Percentiles rank a stretch among this genome's conserved stretches.
These are phyloP conservation scores for Rhynchophorus ferrugineus DNA, from an alignment of 1,140 invertebrate species.

Conservation along the genomic window DNA sequence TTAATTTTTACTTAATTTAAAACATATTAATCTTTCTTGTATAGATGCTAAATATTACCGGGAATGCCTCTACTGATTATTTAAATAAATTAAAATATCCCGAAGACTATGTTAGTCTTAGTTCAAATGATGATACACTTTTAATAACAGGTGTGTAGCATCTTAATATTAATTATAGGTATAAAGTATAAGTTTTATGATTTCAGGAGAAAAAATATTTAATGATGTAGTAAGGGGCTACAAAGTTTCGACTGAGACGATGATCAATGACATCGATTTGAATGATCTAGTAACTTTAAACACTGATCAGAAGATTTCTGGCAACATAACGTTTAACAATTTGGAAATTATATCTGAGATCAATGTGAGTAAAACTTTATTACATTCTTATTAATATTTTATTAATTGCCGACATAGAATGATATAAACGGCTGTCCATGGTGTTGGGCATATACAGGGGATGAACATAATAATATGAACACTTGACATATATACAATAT, in stretches of 20 bases:
- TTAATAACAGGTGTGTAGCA: constrained; percentile 1
- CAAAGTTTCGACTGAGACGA: constrained; percentile 30
- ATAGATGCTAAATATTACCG: constrained; percentile 37
- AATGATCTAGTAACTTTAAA: constrained; percentile 36
- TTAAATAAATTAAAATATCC: constrained; percentile 46
- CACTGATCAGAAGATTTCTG: constrained; percentile 37
- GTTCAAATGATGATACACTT: constrained; percentile 5
- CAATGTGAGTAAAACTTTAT: constrained; percentile 31
- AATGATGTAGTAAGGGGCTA: constrained; percentile 17
- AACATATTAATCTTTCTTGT: not conserved
- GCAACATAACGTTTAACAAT: constrained; percentile 39
- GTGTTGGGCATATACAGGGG: too few species aligned
- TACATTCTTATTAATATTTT: not conserved
- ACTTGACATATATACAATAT: too few species aligned
- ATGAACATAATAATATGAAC: too few species aligned
- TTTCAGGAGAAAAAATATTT: constrained; percentile 40
- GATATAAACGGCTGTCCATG: too few species aligned
- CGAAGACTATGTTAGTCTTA: constrained; percentile 38
- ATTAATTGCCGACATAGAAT: too few species aligned
- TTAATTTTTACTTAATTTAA: constrained; percentile 13
- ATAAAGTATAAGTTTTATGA: too few species aligned
- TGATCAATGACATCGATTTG: constrained; percentile 37
- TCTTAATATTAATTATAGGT: too few species aligned
- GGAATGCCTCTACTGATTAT: constrained; percentile 32
- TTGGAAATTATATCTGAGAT: constrained; percentile 41